Percentiles rank a stretch among this genome's conserved stretches.
Conservation (phyloP, 1,140 invertebrate species). For the Drosophila subobscura region DNA sequence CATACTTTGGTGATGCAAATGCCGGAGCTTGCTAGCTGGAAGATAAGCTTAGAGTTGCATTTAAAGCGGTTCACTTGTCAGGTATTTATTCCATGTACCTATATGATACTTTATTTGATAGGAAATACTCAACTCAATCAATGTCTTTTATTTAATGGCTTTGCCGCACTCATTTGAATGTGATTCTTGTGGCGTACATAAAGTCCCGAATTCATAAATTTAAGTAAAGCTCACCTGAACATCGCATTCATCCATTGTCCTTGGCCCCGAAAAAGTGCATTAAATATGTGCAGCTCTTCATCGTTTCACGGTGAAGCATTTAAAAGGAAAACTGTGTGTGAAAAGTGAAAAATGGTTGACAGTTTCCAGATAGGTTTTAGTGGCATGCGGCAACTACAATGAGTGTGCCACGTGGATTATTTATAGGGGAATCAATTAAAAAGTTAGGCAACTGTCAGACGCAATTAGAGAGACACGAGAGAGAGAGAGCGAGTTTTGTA, state of each 20-base stretch:
- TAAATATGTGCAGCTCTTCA: constrained; percentile 42
- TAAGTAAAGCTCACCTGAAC: constrained; percentile 26
- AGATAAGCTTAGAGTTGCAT: too few species aligned
- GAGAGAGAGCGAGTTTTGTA: background rate
- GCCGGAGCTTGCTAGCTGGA: too few species aligned
- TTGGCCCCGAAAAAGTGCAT: constrained; percentile 56
- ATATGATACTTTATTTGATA: constrained; percentile 40
- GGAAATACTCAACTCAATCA: constrained; percentile 43
- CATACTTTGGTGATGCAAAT: too few species aligned
- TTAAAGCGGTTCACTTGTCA: too few species aligned
- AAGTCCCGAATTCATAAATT: too few species aligned
- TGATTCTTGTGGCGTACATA: background rate
- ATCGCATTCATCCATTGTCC: constrained; percentile 49
- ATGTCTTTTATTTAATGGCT: constrained; percentile 13
- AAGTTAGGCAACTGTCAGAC: constrained; percentile 35
- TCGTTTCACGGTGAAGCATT: background rate
- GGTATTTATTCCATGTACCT: too few species aligned
- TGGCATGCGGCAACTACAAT: background rate
- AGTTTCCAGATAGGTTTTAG: background rate
- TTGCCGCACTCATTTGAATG: background rate
- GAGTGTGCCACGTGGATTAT: constrained; percentile 24
- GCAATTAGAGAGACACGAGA: constrained; percentile 37
- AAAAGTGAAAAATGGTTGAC: background rate
- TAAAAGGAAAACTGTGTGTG: constrained; percentile 19
- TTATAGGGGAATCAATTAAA: constrained; percentile 17